These are phyloP conservation scores for Drosophila buzzatii DNA, from an alignment of 2,888 invertebrate genomes.

Conservation along the genomic window DNA sequence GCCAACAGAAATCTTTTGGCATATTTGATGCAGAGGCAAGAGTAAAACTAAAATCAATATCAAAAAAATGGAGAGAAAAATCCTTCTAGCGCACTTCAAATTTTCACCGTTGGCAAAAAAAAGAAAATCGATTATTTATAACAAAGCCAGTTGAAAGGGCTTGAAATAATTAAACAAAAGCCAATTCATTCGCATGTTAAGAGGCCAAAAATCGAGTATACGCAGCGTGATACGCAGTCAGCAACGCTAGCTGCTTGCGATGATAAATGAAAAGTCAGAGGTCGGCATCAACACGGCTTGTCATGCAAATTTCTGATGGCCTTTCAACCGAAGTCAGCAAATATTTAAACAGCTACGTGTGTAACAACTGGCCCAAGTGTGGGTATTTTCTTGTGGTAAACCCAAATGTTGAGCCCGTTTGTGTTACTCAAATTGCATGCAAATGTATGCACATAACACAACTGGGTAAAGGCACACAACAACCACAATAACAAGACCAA, in stretches of 20 bases:
- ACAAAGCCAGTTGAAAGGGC: constrained; percentile 28
- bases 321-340: constrained; percentile 52
- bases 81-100: constrained; percentile 21
- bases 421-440: constrained; percentile 55
- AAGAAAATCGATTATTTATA: constrained; percentile 13
- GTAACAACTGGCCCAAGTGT: background rate
- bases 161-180: constrained; percentile 22
- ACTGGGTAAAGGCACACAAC: constrained; percentile 23
- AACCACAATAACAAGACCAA: constrained; percentile 16
- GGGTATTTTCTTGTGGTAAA: constrained; percentile 28
- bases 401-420: constrained; percentile 32
- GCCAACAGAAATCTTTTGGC: constrained; percentile 37
- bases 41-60: constrained; percentile 8
- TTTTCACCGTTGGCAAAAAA: constrained; percentile 10
- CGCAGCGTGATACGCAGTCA: constrained; percentile 23
- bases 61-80: constrained; percentile 1
- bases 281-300: constrained; percentile 15
- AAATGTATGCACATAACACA: constrained; percentile 63
- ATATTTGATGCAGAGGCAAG: constrained; percentile 25
- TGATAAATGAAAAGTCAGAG: constrained; percentile 20
- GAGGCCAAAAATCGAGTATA: constrained; percentile 29
- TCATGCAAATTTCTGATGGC: constrained; percentile 53
- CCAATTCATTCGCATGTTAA: constrained; percentile 16
- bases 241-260: background rate
- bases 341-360: constrained; percentile 48